Evolutionary conservation across 2,113 vertebrate genomes (phyloP).

Genomic region (Hiodon tergisus): DNA sequence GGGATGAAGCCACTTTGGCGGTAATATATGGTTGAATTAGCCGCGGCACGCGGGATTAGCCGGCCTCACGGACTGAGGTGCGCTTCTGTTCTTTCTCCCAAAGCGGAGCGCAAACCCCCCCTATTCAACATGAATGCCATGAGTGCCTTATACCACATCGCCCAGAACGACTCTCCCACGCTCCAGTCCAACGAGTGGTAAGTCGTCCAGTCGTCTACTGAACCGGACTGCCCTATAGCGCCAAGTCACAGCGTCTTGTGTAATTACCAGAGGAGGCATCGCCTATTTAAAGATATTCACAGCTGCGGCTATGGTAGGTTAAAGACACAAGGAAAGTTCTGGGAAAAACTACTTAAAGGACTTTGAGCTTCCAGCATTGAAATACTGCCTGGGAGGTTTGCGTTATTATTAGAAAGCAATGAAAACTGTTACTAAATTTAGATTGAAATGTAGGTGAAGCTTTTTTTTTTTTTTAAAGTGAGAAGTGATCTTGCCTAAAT

Average conservation of each 20-base stretch:
- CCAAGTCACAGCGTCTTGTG: conserved; percentile 34
- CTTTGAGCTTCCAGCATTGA: neutral
- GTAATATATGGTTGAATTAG: conserved; percentile 36
- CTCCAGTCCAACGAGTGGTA: conserved; percentile 96
- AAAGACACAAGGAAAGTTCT: neutral
- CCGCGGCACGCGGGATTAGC: conserved; percentile 19
- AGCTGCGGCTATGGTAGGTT: neutral
- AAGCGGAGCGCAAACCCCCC: conserved; percentile 96
- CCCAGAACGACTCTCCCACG: conserved; percentile 94
- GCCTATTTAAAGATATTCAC: conserved; percentile 7
- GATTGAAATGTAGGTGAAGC: conserved; percentile 18
- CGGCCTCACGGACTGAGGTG: conserved; percentile 9
- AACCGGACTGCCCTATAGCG: neutral
- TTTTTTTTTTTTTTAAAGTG: neutral
- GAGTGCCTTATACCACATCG: conserved; percentile 99
- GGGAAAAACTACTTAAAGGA: neutral
- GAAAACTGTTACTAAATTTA: conserved; percentile 15
- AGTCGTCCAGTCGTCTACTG: conserved; percentile 46
- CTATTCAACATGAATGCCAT: conserved; percentile 99
- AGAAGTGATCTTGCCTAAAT: too few relatives aligned
- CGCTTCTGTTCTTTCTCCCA: conserved; percentile 40
- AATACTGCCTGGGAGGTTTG: neutral
- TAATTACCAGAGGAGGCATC: conserved; percentile 34
- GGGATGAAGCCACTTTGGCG: conserved; percentile 32
- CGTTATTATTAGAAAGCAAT: conserved; percentile 17